Evolutionary conservation across 2,113 vertebrate species (phyloP), one percentile per base, ranked within the genome.

Genomic region (Zingel zingel): DNA sequence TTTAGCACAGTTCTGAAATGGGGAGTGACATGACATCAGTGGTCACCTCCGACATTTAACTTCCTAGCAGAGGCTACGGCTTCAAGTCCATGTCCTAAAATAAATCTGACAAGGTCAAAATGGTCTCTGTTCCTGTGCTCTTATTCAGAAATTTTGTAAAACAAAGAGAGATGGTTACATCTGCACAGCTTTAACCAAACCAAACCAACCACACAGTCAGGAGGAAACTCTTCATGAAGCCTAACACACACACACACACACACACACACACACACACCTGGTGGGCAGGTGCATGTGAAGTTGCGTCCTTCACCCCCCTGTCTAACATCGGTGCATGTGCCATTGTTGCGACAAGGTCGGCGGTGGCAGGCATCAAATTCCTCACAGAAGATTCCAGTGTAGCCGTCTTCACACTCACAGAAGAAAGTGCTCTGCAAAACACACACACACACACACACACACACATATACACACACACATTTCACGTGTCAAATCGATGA

Each of bases 331-430:
- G 89, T 70, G 82, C 98, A 99, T 81, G 96, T 97, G 48, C 94
- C 96, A 0, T 97, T 97, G 92, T 98, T 97, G 91, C 94, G 95
- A 68, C 98, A 99, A 4, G 97, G 97, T 0, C 94, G 93, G 80
- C 82, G 92, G 73, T 95, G 95, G 91, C 98, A 99, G 54, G 97
- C 98, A 1, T 99, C 96, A 21, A 97, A 98, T 88, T 99, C 98
- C 89, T 99, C 97, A 73, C 98, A 99, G 90, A 96, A 95, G 54
- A 96, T 93, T 0, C 98, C 98, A 6, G 91, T 92, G 57, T 97
- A 98, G 6, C 94, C 91, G 15, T 96, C 95, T 36, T 97, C 96
- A 0, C 98, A 99, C 79, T 95, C 92, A 12, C 98, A 99, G 90
- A 96, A 98, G 92, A 98, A 99, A 0, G 96, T 97, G 85, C 94